Evolutionary conservation across 2,797 vertebrate genomes (phyloP), one percentile per base, ranked within the genome.

Genomic region (Borostomias antarcticus): DNA sequence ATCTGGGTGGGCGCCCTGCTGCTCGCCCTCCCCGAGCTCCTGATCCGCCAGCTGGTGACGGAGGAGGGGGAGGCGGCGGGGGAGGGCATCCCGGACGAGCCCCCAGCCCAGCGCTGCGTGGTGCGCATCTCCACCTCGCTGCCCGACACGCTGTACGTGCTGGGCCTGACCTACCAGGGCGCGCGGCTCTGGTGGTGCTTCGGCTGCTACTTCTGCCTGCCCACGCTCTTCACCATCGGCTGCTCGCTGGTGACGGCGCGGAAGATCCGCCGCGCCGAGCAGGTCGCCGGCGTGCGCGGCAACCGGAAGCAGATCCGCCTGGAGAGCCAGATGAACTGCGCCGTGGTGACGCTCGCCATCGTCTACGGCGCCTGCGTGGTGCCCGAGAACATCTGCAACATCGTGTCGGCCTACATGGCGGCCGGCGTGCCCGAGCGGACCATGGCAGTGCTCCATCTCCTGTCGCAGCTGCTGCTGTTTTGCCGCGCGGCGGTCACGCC

Each of bases 281-380:
- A 96, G 70, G 93, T n/a, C n/a, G n/a, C 95, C 43, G 95, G 96
- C 32, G 95, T 93, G 0, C 93, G 96, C 33, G 95, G 95, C 68
- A 97, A 96, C 85, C 97, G 97, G 90, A 92, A 96, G 70, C 97
- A 98, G 80, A 96, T 99, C 66, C 95, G 96, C 2, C 89, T 98
- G 28, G 98, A 99, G 82, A 96, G 97, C 85, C 97, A 98, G 87
- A 98, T 99, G 97, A 99, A 99, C 90, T 98, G 98, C 78, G 96
- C 97, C 0, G 97, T 98, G 0, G 97, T 99, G 76, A 97, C 98
- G 0, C 78, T 99, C 82, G 97, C 98, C 60, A 98, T 98, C 70
- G 92, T 98, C 2, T 98, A 99, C 26, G 98, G 96, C 0, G 96
- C 96, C 15, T 99, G 98, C 64, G 93, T 98, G 57, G 96, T 99